Percentiles rank a stretch among this genome's conserved stretches.
Evolutionary conservation across 2,888 invertebrate genomes (phyloP).

Genomic region (Andrena haemorrhoa): DNA sequence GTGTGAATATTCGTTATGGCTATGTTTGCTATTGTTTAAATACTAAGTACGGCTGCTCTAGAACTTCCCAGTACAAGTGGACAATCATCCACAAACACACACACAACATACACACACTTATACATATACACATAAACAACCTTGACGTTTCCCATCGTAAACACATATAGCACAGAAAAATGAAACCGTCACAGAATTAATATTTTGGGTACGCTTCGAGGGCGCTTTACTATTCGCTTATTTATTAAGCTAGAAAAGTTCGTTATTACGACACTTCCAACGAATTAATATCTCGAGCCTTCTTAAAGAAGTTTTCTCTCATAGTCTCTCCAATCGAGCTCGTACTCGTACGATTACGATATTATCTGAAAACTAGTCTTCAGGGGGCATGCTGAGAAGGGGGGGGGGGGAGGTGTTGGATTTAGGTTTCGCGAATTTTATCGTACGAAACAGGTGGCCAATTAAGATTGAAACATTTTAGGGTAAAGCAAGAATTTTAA

Average conservation of each 20-base stretch:
- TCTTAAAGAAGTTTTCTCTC: slow-evolving; percentile 24
- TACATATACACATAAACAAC: slow-evolving; percentile 21
- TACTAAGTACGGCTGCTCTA: slow-evolving; percentile 53
- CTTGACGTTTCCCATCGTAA: slow-evolving; percentile 49
- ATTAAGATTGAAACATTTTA: slow-evolving; percentile 42
- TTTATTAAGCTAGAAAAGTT: slow-evolving; percentile 44
- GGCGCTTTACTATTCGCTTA: slow-evolving; percentile 60
- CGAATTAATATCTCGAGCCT: slow-evolving; percentile 44
- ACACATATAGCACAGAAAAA: slow-evolving; percentile 46
- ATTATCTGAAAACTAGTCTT: slow-evolving; percentile 52
- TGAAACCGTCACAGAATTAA: slow-evolving; percentile 47
- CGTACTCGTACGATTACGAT: slow-evolving; percentile 16
- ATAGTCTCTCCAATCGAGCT: slow-evolving; percentile 22
- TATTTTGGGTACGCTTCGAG: slow-evolving; percentile 68
- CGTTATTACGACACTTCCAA: slow-evolving; percentile 43
- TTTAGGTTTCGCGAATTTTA: slow-evolving; percentile 34
- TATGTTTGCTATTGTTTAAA: slow-evolving; percentile 40
- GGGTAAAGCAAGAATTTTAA: slow-evolving; percentile 12
- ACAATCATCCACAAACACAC: slow-evolving; percentile 64
- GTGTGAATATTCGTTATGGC: slow-evolving; percentile 39
- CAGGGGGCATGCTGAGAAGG: background rate
- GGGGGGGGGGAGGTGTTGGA: background rate
- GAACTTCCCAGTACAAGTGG: slow-evolving; percentile 60
- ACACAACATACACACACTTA: background rate
- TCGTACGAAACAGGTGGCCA: slow-evolving; percentile 45